These are phyloP conservation scores for Ancistrus triradiatus DNA, from an alignment of 2,113 vertebrate species.

Conservation along the genomic window DNA sequence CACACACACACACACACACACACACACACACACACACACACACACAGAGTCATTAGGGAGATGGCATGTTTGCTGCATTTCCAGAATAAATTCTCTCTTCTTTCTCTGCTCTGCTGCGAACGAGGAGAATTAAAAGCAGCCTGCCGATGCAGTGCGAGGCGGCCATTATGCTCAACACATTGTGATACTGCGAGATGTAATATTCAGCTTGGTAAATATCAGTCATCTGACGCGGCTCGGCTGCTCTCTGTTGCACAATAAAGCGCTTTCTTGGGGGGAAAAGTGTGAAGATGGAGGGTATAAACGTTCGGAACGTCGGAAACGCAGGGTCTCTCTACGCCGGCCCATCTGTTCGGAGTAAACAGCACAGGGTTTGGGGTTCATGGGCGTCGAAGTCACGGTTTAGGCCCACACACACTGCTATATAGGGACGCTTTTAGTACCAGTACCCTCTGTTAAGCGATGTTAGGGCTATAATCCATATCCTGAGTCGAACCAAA, in stretches of 20 bases:
- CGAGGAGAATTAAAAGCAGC: conserved; percentile 51
- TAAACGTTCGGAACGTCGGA: conserved; percentile 5
- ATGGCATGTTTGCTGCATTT: conserved; percentile 61
- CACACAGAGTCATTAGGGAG: conserved; percentile 66
- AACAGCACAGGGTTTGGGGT: neutral
- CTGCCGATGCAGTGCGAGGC: conserved; percentile 54
- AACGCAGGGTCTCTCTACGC: neutral
- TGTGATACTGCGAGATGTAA: conserved; percentile 49
- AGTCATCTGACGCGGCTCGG: conserved; percentile 31
- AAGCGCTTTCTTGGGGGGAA: conserved; percentile 20
- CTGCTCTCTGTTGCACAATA: conserved; percentile 37
- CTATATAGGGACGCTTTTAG: too few relatives aligned
- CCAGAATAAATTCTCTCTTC: conserved; percentile 57
- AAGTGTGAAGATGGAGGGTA: neutral
- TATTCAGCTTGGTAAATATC: conserved; percentile 51
- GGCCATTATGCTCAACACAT: conserved; percentile 56
- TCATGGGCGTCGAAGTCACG: neutral
- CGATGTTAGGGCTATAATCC: too few relatives aligned
- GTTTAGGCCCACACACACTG: too few relatives aligned
- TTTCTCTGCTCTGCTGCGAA: conserved; percentile 50
- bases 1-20: neutral
- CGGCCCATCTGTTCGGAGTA: neutral
- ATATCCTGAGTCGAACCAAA: too few relatives aligned
- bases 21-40: conserved; percentile 35
- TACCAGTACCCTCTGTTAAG: too few relatives aligned